A percentile compares a stretch with the other conserved stretches of the same genome.
Evolutionary conservation across 2,797 vertebrate genomes (phyloP).

Genomic region (Hydrocynus forskahlii): DNA sequence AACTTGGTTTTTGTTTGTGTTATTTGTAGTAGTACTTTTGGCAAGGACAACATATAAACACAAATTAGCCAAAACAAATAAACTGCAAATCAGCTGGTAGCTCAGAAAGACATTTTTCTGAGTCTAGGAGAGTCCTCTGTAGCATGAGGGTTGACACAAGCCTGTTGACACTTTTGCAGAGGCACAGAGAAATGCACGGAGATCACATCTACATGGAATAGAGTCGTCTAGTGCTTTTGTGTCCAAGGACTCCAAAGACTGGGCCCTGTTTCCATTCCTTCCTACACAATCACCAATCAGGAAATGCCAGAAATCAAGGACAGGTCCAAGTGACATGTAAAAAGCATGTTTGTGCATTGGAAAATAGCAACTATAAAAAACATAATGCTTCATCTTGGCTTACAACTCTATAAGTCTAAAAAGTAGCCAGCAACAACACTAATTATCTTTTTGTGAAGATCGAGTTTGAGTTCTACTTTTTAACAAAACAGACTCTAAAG

Average conservation of each 20-base stretch:
- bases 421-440: too few relatives aligned
- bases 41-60: neutral
- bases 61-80: neutral
- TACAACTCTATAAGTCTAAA: neutral
- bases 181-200: neutral
- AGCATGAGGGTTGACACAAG: neutral
- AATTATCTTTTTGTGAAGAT: too few relatives aligned
- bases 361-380: neutral
- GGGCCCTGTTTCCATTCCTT: neutral
- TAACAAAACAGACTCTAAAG: too few relatives aligned
- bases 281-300: neutral
- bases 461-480: too few relatives aligned
- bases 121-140: neutral
- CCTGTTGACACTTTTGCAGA: neutral
- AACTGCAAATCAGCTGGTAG: neutral
- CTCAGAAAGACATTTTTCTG: neutral
- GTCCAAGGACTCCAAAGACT: neutral
- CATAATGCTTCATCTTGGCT: neutral
- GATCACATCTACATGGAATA: constrained; percentile 10
- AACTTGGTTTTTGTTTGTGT: neutral
- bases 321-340: neutral
- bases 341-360: neutral
- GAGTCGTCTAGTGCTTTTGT: neutral
- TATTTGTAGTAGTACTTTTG: neutral
- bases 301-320: neutral